These are phyloP conservation scores for Teleopsis dalmanni DNA, from an alignment of 1,140 invertebrate species.

Conservation along the genomic window DNA sequence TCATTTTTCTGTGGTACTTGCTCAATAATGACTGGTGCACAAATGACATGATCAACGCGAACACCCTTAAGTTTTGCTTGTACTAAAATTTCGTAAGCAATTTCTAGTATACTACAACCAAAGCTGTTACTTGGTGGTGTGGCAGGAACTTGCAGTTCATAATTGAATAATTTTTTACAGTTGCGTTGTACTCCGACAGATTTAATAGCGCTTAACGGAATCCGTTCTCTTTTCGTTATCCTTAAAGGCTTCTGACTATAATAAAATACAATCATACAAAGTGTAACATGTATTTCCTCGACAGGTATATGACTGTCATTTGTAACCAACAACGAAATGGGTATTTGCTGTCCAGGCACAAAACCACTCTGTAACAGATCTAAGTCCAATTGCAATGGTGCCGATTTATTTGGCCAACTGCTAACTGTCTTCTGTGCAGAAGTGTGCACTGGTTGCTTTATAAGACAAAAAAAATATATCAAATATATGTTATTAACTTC, in stretches of 20 bases:
- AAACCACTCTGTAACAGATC: conserved; percentile 34
- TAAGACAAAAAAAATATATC: too few species aligned
- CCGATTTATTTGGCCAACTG: conserved; percentile 37
- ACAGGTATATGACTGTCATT: conserved; percentile 48
- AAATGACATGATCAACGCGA: conserved; percentile 46
- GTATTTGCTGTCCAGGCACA: conserved; percentile 36
- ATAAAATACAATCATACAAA: conserved; percentile 45
- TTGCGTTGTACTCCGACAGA: conserved; percentile 47
- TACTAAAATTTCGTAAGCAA: conserved; percentile 61
- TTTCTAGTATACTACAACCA: conserved; percentile 60
- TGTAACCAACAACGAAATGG: conserved; percentile 28
- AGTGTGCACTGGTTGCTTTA: conserved; percentile 24
- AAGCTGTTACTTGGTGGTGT: conserved; percentile 58
- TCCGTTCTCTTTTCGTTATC: conserved; percentile 50
- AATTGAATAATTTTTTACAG: conserved; percentile 23
- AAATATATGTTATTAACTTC: too few species aligned
- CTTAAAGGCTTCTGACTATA: conserved; percentile 47
- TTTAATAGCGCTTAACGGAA: conserved; percentile 47
- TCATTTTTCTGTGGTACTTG: conserved; percentile 45
- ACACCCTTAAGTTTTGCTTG: conserved; percentile 37
- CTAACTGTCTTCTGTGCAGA: conserved; percentile 26
- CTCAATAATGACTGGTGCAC: conserved; percentile 50
- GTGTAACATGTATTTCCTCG: conserved; percentile 44
- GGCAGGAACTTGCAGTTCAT: conserved; percentile 53
- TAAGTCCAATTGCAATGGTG: conserved; percentile 32